Evolutionary conservation across 2,888 invertebrate genomes (phyloP), one percentile per base, ranked within the genome.

Genomic region (Calephelis perditalis): DNA sequence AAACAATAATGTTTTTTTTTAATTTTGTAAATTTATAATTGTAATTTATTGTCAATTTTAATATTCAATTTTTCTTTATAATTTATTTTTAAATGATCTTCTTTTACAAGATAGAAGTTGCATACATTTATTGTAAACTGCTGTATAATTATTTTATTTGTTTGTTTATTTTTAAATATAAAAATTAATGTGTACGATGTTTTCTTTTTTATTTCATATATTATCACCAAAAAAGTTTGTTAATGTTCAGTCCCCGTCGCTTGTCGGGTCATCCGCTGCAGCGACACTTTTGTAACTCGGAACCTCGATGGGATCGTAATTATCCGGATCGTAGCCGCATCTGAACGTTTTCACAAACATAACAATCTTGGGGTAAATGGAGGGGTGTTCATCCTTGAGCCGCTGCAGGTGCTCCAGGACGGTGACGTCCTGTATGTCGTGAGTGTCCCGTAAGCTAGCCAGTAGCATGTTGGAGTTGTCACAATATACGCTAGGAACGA

Each of bases 301-400:
- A 37, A 37, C 36, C 55, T 55, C 55, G 55, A 55, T 36, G n/a
- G 55, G 55, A 35, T 55, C 35, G 37, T 36, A 55, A 55, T 36
- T 55, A 36, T 37, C 55, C n/a, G 55, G 55, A 55, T 55, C 55
- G 12, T 55, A 55, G n/a, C 55, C 55, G 37, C 55, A 8, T 56
- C 40, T 56, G 56, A 56, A 56, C 37, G 40, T 56, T 56, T 56
- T 56, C 6, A 37, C 56, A 37, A 56, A 56, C 56, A 36, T 56
- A 12, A 56, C 56, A 56, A 56, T 56, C 37, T 56, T 40, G 9
- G 35, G 56, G 56, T 56, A 56, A 56, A 56, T 40, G 56, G 11
- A 37, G 40, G 56, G 40, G 12, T 56, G 7, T 36, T 55, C 37
- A 37, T 12, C 11, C 37, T 35, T 55, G 40, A 36, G 40, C 36